These are phyloP conservation scores for Nerophis ophidion DNA, from an alignment of 2,113 vertebrate species.

Conservation along the genomic window DNA sequence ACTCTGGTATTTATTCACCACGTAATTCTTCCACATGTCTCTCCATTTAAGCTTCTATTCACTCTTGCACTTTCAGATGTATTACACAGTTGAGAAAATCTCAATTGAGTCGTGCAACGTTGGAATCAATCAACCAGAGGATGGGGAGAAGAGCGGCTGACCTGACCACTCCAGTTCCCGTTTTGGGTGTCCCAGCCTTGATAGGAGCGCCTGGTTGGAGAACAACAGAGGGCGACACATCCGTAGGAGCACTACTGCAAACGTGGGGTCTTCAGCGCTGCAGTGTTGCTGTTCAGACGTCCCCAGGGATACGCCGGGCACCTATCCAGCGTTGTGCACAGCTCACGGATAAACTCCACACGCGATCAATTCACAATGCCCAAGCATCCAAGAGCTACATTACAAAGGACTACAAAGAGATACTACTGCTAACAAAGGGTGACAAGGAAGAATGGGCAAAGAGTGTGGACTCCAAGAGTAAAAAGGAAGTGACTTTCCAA, in stretches of 20 bases:
- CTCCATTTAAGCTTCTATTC: constrained; percentile 38
- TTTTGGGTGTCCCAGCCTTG: constrained; percentile 68
- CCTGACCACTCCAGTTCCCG: constrained; percentile 67
- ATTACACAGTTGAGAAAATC: constrained; percentile 44
- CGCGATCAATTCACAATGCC: constrained; percentile 33
- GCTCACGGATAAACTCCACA: constrained; percentile 27
- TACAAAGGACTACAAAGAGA: constrained; percentile 37
- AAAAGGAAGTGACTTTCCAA: constrained; percentile 74
- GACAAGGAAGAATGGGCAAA: constrained; percentile 59
- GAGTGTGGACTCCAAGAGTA: constrained; percentile 60
- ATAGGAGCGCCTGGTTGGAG: constrained; percentile 65
- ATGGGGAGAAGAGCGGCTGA: constrained; percentile 74
- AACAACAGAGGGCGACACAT: constrained; percentile 47
- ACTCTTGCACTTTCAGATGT: constrained; percentile 47
- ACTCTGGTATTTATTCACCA: constrained; percentile 27
- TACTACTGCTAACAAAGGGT: constrained; percentile 35
- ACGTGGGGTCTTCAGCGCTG: constrained; percentile 58
- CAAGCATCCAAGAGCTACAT: constrained; percentile 40
- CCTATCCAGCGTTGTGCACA: constrained; percentile 22
- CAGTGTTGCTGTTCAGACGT: constrained; percentile 71
- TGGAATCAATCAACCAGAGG: constrained; percentile 30
- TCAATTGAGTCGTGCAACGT: constrained; percentile 29
- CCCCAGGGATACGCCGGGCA: constrained; percentile 56
- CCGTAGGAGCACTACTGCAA: constrained; percentile 47
- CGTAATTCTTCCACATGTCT: constrained; percentile 21